Evolutionary conservation across 2,113 vertebrate species (phyloP), one percentile per base, ranked within the genome.

Genomic region (Calidris pygmaea): DNA sequence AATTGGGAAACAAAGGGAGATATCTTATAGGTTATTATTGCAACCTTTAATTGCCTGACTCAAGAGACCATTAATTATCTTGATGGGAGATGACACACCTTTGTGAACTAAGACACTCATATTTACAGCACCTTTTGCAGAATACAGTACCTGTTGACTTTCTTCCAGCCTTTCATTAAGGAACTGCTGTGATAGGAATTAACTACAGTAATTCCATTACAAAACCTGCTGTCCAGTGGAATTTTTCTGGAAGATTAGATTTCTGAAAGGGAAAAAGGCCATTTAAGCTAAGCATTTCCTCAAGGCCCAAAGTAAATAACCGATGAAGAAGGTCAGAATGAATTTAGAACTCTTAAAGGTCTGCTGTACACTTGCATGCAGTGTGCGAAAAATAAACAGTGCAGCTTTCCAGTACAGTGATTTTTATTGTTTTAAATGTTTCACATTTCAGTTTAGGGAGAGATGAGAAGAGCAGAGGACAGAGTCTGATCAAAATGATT

Each of bases 161-260:
- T 82, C 76, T 92, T 96, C 92, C 92, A 95, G 93, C 85, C 94
- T 96, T 97, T 97, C 97, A 98, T 98, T 98, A 98, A 96, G 95
- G 95, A 97, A 97, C 97, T 96, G 97, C 97, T 97, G 96, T 97
- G 97, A 97, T 94, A 96, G 95, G 92, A 95, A 95, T 97, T 97
- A 95, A 92, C 89, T 96, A 97, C 89, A 88, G 88, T 94, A 95
- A 96, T 90, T 97, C 97, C 86, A 96, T 97, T 97, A 97, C 93
- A 94, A 96, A 97, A 96, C 95, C 94, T 95, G 91, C 92, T 92
- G 95, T 96, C 96, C 96, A 94, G 95, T 91, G 95, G 95, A 97
- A 96, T 97, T 97, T 96, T 96, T 96, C 96, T 97, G 95, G 96
- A 97, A 97, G 97, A 98, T 97, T 98, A 97, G 95, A 97, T 97